These are phyloP conservation scores for Hemithea aestivaria DNA, from an alignment of 2,888 invertebrate species.

Conservation along the genomic window DNA sequence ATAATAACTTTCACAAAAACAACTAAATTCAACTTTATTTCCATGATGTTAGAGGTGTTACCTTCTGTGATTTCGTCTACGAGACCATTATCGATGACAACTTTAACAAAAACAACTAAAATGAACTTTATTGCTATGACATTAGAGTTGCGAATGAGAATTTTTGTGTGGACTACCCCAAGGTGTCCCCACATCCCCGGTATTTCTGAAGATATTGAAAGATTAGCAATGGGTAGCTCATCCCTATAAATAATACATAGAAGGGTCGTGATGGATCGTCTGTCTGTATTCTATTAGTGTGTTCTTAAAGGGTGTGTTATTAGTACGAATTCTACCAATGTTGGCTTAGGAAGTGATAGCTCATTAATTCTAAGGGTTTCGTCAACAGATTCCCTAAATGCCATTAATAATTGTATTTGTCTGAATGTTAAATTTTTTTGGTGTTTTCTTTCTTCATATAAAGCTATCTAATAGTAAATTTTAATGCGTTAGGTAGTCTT, in stretches of 20 bases:
- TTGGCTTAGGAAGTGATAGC: constrained; percentile 64
- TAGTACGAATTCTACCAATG: constrained; percentile 63
- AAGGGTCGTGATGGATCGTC: constrained; percentile 70
- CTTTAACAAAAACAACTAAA: too few relatives aligned
- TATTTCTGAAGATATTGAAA: constrained; percentile 78
- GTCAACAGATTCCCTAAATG: too few relatives aligned
- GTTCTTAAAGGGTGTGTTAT: constrained; percentile 73
- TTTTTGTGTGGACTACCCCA: constrained; percentile 19
- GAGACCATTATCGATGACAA: too few relatives aligned
- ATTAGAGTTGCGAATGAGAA: too few relatives aligned
- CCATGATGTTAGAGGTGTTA: constrained; percentile 33
- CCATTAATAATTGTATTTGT: too few relatives aligned
- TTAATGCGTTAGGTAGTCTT: too few relatives aligned
- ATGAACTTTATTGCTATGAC: too few relatives aligned
- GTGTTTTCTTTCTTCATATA: too few relatives aligned
- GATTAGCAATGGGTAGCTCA: constrained; percentile 72
- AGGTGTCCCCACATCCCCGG: constrained; percentile 49
- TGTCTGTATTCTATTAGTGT: constrained; percentile 76
- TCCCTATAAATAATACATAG: constrained; percentile 78
- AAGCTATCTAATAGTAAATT: too few relatives aligned
- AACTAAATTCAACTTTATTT: constrained; percentile 42
- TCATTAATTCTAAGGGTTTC: constrained; percentile 61
- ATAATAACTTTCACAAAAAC: constrained; percentile 27
- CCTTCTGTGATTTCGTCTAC: background rate
- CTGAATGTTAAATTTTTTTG: too few relatives aligned